Conservation (phyloP, 2,113 vertebrate species). For the human region DNA sequence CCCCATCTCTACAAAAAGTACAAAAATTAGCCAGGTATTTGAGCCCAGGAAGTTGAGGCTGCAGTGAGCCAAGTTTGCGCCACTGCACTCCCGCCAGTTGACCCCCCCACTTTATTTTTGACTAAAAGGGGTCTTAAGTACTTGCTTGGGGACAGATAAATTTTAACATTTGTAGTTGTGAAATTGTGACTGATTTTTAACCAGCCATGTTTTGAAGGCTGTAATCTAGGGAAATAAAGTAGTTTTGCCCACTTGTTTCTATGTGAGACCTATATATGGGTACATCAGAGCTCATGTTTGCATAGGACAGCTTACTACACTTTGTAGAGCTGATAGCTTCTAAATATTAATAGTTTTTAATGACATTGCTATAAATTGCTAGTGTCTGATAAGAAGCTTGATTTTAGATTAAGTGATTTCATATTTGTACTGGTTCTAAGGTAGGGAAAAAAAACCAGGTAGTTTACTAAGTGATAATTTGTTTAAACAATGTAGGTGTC, state of each 20-base stretch:
- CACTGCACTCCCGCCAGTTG: too few species aligned
- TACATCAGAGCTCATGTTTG: background rate
- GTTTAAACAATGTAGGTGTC: slow-evolving; percentile 83
- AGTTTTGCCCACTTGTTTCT: background rate
- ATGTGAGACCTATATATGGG: background rate
- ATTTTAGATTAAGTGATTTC: background rate
- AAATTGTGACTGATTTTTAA: background rate
- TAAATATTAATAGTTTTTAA: background rate
- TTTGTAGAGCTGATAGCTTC: background rate
- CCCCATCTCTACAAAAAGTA: too few species aligned
- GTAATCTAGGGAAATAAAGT: background rate
- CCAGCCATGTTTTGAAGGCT: background rate
- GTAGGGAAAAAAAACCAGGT: background rate
- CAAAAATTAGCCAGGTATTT: too few species aligned
- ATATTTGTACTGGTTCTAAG: background rate
- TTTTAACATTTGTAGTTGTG: background rate
- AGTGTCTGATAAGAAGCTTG: background rate
- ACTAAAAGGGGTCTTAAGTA: background rate
- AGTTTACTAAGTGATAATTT: background rate
- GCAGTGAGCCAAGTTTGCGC: too few species aligned
- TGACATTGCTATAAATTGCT: background rate
- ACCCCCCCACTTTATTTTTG: background rate
- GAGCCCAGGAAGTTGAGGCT: too few species aligned
- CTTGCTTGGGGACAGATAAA: background rate
- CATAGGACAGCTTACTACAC: background rate